Evolutionary conservation across 2,797 vertebrate genomes (phyloP).

Genomic region (Sorex maritimensis): DNA sequence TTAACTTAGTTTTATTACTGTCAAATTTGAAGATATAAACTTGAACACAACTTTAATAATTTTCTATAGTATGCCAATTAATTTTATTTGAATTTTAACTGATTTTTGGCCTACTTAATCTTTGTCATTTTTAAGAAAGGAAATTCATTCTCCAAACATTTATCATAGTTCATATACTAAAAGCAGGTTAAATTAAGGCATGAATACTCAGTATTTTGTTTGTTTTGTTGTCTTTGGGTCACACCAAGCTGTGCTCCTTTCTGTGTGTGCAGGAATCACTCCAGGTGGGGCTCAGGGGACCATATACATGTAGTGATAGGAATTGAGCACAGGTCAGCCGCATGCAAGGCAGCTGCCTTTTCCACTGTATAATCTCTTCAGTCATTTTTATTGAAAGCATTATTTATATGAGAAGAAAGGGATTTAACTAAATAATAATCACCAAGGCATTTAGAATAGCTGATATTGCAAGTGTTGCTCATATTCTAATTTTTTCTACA

Average conservation of each 20-base stretch:
- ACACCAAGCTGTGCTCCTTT: no score
- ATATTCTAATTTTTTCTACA: slow-evolving; percentile 21
- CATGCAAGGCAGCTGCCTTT: no score
- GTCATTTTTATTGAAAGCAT: slow-evolving; percentile 24
- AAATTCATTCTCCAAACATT: slow-evolving; percentile 11
- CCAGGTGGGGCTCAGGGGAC: no score
- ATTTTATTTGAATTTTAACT: slow-evolving; percentile 7
- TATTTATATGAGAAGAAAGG: slow-evolving; percentile 10
- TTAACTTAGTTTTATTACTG: not conserved
- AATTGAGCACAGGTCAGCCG: no score
- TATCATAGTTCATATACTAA: not conserved
- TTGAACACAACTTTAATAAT: slow-evolving; percentile 12
- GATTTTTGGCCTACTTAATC: slow-evolving; percentile 24
- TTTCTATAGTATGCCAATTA: not conserved
- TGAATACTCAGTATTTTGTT: not conserved
- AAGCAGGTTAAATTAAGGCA: not conserved
- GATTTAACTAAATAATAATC: slow-evolving; percentile 49
- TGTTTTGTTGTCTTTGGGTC: no score
- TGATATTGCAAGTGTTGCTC: not conserved
- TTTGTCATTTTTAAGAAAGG: slow-evolving; percentile 19
- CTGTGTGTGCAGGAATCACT: no score
- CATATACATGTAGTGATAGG: no score
- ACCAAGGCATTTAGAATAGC: not conserved
- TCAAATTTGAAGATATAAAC: no score
- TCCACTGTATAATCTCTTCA: no score